Conservation (phyloP, 35 echinoderm and acorn worm genomes). For the Eucidaris tribuloides region DNA sequence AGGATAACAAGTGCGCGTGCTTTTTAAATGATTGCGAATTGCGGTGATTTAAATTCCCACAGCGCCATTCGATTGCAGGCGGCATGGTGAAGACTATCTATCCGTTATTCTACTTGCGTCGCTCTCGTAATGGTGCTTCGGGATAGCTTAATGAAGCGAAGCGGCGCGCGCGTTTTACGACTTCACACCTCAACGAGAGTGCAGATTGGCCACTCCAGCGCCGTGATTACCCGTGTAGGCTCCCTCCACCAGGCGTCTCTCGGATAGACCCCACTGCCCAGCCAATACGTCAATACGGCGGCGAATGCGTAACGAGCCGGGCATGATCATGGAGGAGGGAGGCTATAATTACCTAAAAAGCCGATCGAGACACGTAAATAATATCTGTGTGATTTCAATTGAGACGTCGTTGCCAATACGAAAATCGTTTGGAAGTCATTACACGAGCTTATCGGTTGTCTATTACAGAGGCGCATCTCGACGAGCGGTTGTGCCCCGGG, state of each 20-base stretch:
- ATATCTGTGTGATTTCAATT: slow-evolving; percentile 34
- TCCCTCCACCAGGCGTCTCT: not conserved
- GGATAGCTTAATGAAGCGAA: slow-evolving; percentile 32
- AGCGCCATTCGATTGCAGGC: not conserved
- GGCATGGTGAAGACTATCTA: not conserved
- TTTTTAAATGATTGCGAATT: not conserved
- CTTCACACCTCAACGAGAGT: slow-evolving; percentile 23
- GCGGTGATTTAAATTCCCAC: slow-evolving; percentile 20
- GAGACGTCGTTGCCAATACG: slow-evolving; percentile 37
- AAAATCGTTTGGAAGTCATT: slow-evolving; percentile 35
- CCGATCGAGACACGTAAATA: slow-evolving; percentile 30
- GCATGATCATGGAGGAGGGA: slow-evolving; percentile 8
- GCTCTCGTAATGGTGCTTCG: slow-evolving; percentile 3
- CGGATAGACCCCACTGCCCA: not conserved
- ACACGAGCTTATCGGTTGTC: slow-evolving; percentile 23
- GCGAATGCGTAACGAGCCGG: not conserved
- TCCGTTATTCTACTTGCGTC: not conserved
- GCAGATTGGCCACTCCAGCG: slow-evolving; percentile 29
- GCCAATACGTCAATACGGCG: not conserved
- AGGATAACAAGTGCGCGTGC: slow-evolving; percentile 7
- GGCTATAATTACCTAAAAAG: slow-evolving; percentile 15
- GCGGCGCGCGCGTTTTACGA: slow-evolving; percentile 20
- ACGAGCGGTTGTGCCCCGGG: not conserved
- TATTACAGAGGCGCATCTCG: not conserved
- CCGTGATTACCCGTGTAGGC: slow-evolving; percentile 10